Percentiles rank a stretch among this genome's conserved stretches.
phyloP scores from a whole-genome alignment of 1,140 invertebrate species.

The Magallana gigas region DNA sequence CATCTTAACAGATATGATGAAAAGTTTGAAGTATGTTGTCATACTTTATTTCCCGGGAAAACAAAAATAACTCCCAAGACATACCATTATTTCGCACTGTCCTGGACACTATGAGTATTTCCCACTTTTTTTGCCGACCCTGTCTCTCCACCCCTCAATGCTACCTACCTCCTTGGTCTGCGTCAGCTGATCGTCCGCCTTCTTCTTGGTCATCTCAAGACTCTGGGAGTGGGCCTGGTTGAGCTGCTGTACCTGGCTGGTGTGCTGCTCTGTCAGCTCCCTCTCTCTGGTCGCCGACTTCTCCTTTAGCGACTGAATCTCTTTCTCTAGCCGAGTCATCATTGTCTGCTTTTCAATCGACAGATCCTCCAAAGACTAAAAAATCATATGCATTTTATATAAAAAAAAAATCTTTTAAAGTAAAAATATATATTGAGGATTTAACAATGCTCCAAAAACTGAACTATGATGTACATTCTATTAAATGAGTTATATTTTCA shows the following conservation, averaged over 20 bases:
- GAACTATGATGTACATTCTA: too few relatives aligned
- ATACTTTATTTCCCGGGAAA: too few relatives aligned
- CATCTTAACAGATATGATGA: too few relatives aligned
- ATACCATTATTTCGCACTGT: too few relatives aligned
- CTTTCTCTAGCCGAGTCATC: constrained; percentile 71
- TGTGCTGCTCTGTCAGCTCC: constrained; percentile 61
- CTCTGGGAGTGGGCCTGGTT: constrained; percentile 58
- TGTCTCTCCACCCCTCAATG: neutral
- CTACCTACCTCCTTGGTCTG: constrained; percentile 68
- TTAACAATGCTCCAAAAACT: too few relatives aligned
- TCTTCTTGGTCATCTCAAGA: constrained; percentile 60
- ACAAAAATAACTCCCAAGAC: too few relatives aligned
- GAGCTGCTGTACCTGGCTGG: constrained; percentile 59
- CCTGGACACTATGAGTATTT: neutral
- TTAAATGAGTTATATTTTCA: too few relatives aligned
- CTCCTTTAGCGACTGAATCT: constrained; percentile 68
- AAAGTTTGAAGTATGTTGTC: too few relatives aligned
- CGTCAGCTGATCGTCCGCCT: constrained; percentile 63
- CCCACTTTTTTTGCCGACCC: neutral
- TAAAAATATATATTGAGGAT: too few relatives aligned
- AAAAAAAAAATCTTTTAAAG: too few relatives aligned
- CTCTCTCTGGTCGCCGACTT: constrained; percentile 62
- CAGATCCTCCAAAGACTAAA: constrained; percentile 74
- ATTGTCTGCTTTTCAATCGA: constrained; percentile 74
- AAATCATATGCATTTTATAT: neutral